These are phyloP conservation scores for Lepus townsendii DNA, from an alignment of 2,797 vertebrate genomes.

Conservation along the genomic window DNA sequence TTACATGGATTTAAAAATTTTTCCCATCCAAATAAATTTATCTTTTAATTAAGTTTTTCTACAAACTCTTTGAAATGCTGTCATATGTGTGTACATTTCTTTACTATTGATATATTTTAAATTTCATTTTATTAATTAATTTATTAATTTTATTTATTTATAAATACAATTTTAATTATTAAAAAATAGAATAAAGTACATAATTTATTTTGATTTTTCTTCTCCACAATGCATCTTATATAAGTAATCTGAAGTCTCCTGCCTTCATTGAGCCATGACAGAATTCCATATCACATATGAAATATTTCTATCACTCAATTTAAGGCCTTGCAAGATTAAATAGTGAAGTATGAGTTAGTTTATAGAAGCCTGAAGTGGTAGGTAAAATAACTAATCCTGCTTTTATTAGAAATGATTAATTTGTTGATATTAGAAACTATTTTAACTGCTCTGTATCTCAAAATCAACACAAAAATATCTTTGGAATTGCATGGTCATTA, in stretches of 20 bases:
- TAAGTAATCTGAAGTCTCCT: not conserved
- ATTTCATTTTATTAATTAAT: not conserved
- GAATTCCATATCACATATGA: not conserved
- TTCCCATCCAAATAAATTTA: too few relatives aligned
- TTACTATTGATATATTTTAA: not conserved
- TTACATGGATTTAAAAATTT: too few relatives aligned
- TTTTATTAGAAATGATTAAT: not conserved
- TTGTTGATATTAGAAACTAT: constrained; percentile 9
- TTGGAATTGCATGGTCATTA: not conserved
- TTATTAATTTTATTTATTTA: too few relatives aligned
- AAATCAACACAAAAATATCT: not conserved
- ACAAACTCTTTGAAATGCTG: too few relatives aligned
- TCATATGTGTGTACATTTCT: too few relatives aligned
- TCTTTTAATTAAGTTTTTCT: too few relatives aligned
- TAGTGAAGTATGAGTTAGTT: not conserved
- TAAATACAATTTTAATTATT: too few relatives aligned
- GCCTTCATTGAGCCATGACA: not conserved
- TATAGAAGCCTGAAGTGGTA: not conserved
- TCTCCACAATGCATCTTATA: not conserved
- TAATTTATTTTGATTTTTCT: not conserved
- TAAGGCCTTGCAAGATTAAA: not conserved
- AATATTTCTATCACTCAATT: not conserved
- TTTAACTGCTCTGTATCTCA: not conserved
- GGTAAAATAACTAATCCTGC: constrained; percentile 4
- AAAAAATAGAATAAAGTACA: too few relatives aligned